Evolutionary conservation across 2,113 vertebrate genomes (phyloP), one percentile per base, ranked within the genome.

Genomic region (Silurus meridionalis): DNA sequence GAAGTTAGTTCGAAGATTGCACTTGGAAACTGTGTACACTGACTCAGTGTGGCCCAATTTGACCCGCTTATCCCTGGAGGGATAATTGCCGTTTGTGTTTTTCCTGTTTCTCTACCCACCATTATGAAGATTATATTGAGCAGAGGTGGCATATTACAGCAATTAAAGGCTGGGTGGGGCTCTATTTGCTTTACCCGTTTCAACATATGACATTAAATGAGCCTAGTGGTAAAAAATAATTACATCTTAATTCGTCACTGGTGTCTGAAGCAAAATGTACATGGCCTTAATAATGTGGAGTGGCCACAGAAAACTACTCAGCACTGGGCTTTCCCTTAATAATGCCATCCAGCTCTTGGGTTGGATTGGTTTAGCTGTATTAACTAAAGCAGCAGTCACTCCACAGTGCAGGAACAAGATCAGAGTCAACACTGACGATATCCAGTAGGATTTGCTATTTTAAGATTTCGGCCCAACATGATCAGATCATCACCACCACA

Each of bases 131-230:
- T 94, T 90, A 93, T 91, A 91, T 94, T 94, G 91, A 92, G 88
- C 89, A 90, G 92, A 87, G 81, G 91, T 94, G 94, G 93, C 92
- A 91, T 94, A 94, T 94, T 93, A 94, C 93, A 93, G 94, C 93
- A 95, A 95, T 95, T 93, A 94, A 93, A 91, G 87, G 87, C 92
- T 94, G 97, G 96, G 94, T 94, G 94, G 94, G 95, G 95, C 90
- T 92, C 92, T 93, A 89, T 94, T 94, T 93, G 94, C 93, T 90
- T 90, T 92, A 94, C 94, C 88, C 91, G 94, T 94, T 93, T 95
- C 93, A 93, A 96, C 96, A 95, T 94, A 96, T 95, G 93, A 95
- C 95, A 94, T 92, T 94, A 94, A 95, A 94, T 95, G 94, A 95
- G 94, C 94, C 95, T 95, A 93, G 92, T 93, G 91, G 92, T 92